Evolutionary conservation across 2,113 vertebrate genomes (phyloP), one percentile per base, ranked within the genome.

Genomic region (Mystacornis crossleyi): DNA sequence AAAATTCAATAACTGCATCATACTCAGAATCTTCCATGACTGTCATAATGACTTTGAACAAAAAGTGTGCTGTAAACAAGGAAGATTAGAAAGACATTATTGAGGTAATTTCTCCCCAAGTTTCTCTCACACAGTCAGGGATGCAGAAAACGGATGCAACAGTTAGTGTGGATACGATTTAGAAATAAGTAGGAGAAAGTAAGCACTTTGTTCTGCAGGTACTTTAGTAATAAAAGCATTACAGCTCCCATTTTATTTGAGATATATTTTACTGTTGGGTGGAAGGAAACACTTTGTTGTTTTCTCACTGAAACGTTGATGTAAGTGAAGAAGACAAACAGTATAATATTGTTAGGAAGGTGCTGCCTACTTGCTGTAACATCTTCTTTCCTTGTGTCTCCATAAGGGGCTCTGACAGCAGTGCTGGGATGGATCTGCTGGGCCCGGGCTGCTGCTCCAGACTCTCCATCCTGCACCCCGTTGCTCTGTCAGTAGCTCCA

Each of bases 1-100:
- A 97, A 97, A 98, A 97, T 97, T 97, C 96, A 97, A 97, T 97
- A 97, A 95, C 94, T 95, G 96, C 95, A 97, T 96, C 93, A 92
- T 61, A 90, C 88, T 97, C 88, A 50, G 94, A 97, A 94, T 81
- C 91, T 96, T 97, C 93, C 88, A 73, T 7, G 80, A 83, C 93
- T 78, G 85, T 93, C 93, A 90, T 96, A 97, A 98, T 86, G 93
- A 97, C 93, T 96, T 95, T 92, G 91, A 97, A 95, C 95, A 96
- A 94, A 97, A 97, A 80, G 85, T 72, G 54, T 94, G 93, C 95
- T 84, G 92, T 97, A 97, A 97, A 97, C 95, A 97, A 96, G 95
- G 94, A 89, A 95, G 93, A 97, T 97, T 96, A 97, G 95, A 90
- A 95, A 97, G 94, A 79, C 85, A 90, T 97, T 97, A 97, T 75